Base-by-base conservation (phyloP, 2,888 invertebrate species). In the Luperina testacea region DNA sequence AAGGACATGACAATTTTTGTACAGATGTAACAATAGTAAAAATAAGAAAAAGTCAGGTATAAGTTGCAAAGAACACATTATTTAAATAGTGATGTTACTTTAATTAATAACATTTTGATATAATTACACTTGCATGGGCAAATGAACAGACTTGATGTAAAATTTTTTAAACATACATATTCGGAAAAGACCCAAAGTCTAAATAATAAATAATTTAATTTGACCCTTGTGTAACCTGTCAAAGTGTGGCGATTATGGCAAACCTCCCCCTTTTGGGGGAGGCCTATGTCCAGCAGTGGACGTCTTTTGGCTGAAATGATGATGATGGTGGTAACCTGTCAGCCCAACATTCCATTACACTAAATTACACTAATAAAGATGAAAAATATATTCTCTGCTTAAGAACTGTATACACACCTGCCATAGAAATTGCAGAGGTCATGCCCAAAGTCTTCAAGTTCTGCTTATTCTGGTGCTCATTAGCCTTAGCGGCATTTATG, bases 351-450 rank as follows among this genome's bases (percentile, higher is more conserved):
- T n/a, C 5, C 9, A 13, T 15, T 6, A 24, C 5, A 24, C 11
- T 24, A 69, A 51, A 69, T 69, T 27, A 48, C 20, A 69, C 48
- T 48, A 69, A 51, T 27, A 68, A 20, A 68, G 1, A 69, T 24
- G 20, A 69, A 51, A 51, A 51, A 20, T 20, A 45, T 2, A 45
- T 45, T n/a, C 61, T 65, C 15, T 51, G 13, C 2, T 42, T 20
- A 1, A 69, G 5, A 64, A 63, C 15, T 1, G 0, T 48, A n/a
- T 79, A 93, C 94, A 92, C 65, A 99, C 97, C 98, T 82, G 99
- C 99, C 92, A 98, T 97, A 88, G 99, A 99, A 86, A 99, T 99
- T 80, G 99, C 99, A 42, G 99, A 99, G 13, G 99, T 99, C 98
- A 99, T 99, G 77, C 99, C 99, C 92, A 98, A 92, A 13, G 98